Evolutionary conservation across 2,888 invertebrate species (phyloP).

Genomic region (Ormyrus labotus): DNA sequence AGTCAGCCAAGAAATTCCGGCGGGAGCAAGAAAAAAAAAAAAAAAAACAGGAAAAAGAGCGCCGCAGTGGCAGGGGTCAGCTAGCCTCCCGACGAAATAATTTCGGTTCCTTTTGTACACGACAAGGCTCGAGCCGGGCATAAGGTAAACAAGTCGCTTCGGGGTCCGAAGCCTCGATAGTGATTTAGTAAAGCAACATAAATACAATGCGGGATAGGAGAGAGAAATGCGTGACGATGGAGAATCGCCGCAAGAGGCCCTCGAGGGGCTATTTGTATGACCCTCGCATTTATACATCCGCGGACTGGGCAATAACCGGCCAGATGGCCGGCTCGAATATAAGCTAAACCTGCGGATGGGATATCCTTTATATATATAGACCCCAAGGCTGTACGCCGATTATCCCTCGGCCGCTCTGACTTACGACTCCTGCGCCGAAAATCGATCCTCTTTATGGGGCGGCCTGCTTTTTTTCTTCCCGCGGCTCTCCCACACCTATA

Average conservation of each 20-base stretch:
- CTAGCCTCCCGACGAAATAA: background rate
- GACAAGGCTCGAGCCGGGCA: background rate
- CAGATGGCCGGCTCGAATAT: background rate
- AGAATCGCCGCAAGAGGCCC: background rate
- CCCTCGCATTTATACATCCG: background rate
- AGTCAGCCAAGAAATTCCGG: conserved; percentile 63
- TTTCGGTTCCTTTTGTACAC: background rate
- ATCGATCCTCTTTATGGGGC: no score
- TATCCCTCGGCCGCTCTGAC: background rate
- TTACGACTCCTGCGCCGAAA: background rate
- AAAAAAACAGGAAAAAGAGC: background rate
- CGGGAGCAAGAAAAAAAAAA: background rate
- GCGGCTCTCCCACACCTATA: no score
- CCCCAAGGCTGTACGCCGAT: conserved; percentile 6
- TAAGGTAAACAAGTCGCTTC: conserved; percentile 11
- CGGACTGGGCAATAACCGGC: background rate
- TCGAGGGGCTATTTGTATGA: conserved; percentile 10
- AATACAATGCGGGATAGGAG: background rate
- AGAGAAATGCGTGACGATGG: background rate
- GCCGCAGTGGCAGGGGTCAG: no score
- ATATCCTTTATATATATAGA: background rate
- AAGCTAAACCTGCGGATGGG: conserved; percentile 15
- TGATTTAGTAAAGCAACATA: conserved; percentile 34
- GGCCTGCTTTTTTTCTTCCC: no score
- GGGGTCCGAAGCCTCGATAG: background rate